A percentile compares a stretch with the other conserved stretches of the same genome.
phyloP scores from a whole-genome alignment of 2,797 vertebrate genomes.

The Gymnothorax reevesii region DNA sequence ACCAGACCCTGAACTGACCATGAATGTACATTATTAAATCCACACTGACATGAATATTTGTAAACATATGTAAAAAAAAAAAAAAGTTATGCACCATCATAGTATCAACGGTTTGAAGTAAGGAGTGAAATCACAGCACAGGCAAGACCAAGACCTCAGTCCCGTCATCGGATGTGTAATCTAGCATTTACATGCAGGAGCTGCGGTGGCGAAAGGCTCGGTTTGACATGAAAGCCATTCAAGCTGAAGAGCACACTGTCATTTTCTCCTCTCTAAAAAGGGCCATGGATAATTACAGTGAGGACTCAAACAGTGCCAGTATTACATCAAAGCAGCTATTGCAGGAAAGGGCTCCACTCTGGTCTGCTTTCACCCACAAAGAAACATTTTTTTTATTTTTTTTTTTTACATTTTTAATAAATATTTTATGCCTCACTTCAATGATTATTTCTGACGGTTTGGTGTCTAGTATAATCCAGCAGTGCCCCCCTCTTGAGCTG shows the following conservation, averaged over 20 bases:
- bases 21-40: not conserved
- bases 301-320: constrained; percentile 13
- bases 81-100: not conserved
- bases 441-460: constrained; percentile 28
- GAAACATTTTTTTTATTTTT: not conserved
- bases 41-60: not conserved
- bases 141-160: not conserved
- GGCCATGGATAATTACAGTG: constrained; percentile 33
- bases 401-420: constrained; percentile 18
- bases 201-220: not conserved
- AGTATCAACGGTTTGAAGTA: not conserved
- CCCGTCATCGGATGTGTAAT: constrained; percentile 20
- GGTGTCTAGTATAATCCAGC: not conserved
- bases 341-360: not conserved
- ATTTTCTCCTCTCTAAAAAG: constrained; percentile 23
- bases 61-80: not conserved
- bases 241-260: constrained; percentile 27
- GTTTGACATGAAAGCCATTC: constrained; percentile 19
- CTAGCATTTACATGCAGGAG: constrained; percentile 18
- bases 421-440: constrained; percentile 23
- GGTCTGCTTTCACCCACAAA: constrained; percentile 13
- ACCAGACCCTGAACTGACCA: not conserved
- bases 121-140: constrained; percentile 6
- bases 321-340: constrained; percentile 28
- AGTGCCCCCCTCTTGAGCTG: not conserved